Conservation (phyloP, 2,888 invertebrate species). For the Pherbina coryleti region DNA sequence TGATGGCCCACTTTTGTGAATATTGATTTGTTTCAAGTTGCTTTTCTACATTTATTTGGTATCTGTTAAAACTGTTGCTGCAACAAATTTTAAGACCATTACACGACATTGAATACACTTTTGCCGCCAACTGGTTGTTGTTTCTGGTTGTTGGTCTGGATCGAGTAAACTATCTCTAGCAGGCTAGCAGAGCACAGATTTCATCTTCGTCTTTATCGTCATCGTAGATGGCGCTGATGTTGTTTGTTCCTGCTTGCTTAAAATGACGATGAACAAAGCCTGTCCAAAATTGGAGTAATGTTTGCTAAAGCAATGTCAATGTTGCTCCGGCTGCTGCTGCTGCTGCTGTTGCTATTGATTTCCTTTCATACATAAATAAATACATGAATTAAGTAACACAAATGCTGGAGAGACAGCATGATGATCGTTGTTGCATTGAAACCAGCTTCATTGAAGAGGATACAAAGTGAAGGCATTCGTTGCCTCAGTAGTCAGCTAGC, state of each 20-base stretch:
- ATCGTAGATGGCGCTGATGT: slow-evolving; percentile 38
- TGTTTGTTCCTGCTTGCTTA: slow-evolving; percentile 57
- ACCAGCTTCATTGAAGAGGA: no score
- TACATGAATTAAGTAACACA: slow-evolving; percentile 10
- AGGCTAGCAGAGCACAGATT: no score
- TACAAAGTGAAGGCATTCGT: no score
- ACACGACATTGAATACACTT: slow-evolving; percentile 29
- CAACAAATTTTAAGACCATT: slow-evolving; percentile 25
- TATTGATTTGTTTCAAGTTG: no score
- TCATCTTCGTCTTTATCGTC: slow-evolving; percentile 3
- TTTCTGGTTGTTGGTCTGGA: neutral
- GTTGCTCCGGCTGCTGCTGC: neutral
- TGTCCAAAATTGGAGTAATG: slow-evolving; percentile 30
- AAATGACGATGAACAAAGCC: slow-evolving; percentile 54
- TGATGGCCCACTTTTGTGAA: no score
- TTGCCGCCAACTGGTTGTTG: neutral
- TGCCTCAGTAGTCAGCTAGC: slow-evolving; percentile 41
- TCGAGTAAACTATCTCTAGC: neutral
- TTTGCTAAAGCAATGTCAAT: neutral
- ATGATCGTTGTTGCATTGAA: slow-evolving; percentile 51
- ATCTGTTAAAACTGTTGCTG: slow-evolving; percentile 25
- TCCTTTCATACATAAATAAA: neutral
- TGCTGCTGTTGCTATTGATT: neutral
- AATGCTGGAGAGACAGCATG: neutral
- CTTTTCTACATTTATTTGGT: slow-evolving; percentile 14